A percentile compares a stretch with the other conserved stretches of the same genome.
phyloP scores from a whole-genome alignment of 2,888 invertebrate genomes.

The Philaethria dido region DNA sequence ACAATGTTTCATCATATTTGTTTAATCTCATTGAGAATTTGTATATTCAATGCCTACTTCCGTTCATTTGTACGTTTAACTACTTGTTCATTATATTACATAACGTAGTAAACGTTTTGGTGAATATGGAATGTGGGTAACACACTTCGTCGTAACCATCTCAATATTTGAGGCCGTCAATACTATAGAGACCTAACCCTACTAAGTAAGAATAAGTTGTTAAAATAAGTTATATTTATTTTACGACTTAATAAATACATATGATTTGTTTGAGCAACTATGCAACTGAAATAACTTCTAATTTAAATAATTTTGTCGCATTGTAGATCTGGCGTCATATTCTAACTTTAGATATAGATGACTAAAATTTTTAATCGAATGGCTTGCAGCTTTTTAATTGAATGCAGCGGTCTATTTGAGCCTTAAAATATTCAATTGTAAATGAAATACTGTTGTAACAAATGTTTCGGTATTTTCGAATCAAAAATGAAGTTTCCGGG shows the following conservation, averaged over 20 bases:
- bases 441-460: too few species aligned
- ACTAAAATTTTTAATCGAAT: too few species aligned
- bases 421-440: too few species aligned
- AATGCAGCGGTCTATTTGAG: too few species aligned
- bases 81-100: conserved; percentile 21
- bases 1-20: conserved; percentile 30
- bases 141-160: not conserved
- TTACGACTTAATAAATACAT: too few species aligned
- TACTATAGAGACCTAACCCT: not conserved
- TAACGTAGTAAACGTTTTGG: conserved; percentile 25
- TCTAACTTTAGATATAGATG: too few species aligned
- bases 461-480: too few species aligned
- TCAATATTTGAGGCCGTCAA: not conserved
- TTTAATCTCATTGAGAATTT: conserved; percentile 36
- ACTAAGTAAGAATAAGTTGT: not conserved
- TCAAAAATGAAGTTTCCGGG: too few species aligned
- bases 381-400: too few species aligned
- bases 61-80: conserved; percentile 27
- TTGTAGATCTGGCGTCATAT: too few species aligned
- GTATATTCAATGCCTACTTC: conserved; percentile 29
- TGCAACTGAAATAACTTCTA: not conserved
- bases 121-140: conserved; percentile 16
- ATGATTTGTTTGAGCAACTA: not conserved
- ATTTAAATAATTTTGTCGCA: too few species aligned
- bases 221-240: too few species aligned